These are phyloP conservation scores for Bicyclus anynana DNA, from an alignment of 1,140 invertebrate genomes.

Conservation along the genomic window DNA sequence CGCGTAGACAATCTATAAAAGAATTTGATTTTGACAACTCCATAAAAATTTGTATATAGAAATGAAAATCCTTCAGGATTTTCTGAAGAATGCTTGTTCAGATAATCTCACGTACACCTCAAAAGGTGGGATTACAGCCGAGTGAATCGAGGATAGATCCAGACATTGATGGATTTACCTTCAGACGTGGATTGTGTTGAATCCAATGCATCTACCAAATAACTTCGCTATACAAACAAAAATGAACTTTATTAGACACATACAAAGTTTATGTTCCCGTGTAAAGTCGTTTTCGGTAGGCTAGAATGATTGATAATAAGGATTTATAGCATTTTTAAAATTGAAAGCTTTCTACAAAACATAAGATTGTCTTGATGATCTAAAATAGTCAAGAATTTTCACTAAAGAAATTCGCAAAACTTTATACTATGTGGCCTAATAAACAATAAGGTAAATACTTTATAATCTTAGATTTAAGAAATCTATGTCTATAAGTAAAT, in stretches of 20 bases:
- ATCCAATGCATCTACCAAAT: slow-evolving; percentile 12
- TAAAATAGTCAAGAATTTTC: no score
- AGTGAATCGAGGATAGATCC: slow-evolving; percentile 26
- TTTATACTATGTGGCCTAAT: no score
- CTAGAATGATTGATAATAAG: background rate
- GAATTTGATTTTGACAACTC: no score
- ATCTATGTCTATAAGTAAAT: no score
- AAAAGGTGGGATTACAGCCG: slow-evolving; percentile 12
- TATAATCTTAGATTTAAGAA: no score
- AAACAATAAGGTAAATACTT: no score
- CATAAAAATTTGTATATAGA: no score
- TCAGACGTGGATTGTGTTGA: slow-evolving; percentile 10
- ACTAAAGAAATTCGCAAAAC: no score
- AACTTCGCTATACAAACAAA: background rate
- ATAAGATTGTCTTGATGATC: no score
- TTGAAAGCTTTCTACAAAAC: background rate
- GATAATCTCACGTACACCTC: slow-evolving; percentile 1
- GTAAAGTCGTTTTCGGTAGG: background rate
- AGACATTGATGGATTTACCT: slow-evolving; percentile 53
- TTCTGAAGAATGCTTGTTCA: no score
- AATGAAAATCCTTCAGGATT: no score
- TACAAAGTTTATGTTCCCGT: background rate
- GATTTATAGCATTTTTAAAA: background rate
- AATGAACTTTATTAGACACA: background rate
- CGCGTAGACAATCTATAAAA: no score